Percentiles rank a stretch among this genome's conserved stretches.
Evolutionary conservation across 2,113 vertebrate species (phyloP).

Genomic region (Lophius piscatorius): DNA sequence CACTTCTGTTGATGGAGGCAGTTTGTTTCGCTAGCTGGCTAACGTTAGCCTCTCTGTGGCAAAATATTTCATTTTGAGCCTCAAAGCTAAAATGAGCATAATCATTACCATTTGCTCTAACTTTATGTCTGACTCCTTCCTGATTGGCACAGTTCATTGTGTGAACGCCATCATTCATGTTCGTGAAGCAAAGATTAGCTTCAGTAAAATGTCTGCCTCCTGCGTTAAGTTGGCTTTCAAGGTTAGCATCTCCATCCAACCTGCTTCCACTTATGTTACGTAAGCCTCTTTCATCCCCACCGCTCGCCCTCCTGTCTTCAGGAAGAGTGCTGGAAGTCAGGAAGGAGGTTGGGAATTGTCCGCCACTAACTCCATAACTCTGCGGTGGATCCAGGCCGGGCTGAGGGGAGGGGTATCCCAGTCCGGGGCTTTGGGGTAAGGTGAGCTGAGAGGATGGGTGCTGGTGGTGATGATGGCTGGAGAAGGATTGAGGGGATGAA

Average conservation of each 20-base stretch:
- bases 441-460: conserved; percentile 40
- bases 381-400: conserved; percentile 40
- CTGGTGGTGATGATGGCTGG: conserved; percentile 50
- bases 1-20: conserved; percentile 11
- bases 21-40: conserved; percentile 31
- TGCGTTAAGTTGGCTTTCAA: too few relatives aligned
- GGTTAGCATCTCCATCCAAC: conserved; percentile 35
- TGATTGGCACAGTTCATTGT: conserved; percentile 17
- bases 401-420: conserved; percentile 40
- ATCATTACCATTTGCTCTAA: conserved; percentile 31
- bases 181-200: conserved; percentile 31
- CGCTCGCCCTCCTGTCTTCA: conserved; percentile 3
- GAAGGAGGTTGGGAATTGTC: conserved; percentile 24
- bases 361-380: conserved; percentile 28
- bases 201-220: conserved; percentile 36
- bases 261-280: conserved; percentile 10
- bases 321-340: conserved; percentile 3
- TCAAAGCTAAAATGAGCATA: conserved; percentile 22
- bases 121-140: conserved; percentile 20
- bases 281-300: conserved; percentile 20
- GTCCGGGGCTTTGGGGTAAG: conserved; percentile 39
- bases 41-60: conserved; percentile 20
- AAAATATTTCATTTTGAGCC: conserved; percentile 17
- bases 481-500: conserved; percentile 52
- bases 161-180: conserved; percentile 43